Base-by-base conservation (phyloP, 2,113 vertebrate genomes). In the Manacus vitellinus region DNA sequence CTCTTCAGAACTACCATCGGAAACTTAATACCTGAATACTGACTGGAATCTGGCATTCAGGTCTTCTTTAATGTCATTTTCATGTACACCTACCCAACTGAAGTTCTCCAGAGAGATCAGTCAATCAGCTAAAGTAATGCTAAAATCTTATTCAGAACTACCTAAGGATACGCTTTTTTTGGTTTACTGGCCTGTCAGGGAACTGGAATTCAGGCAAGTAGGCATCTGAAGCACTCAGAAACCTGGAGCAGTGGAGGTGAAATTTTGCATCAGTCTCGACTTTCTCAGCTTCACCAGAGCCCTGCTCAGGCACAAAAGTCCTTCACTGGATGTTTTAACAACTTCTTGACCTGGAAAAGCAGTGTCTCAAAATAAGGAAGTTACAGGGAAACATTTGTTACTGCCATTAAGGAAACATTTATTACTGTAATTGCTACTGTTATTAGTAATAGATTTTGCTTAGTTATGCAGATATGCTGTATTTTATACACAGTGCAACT, bases 361-460 rank as follows among this genome's bases (percentile, higher is more conserved):
- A 22, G 5, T 0, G 0, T 61, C 2, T 83, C 54, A 86, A 44
- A 73, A 56, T 15, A 9, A 85, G 6, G 9, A 23, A 2, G 0
- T 43, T 47, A 33, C 9, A 3, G 72, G 22, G 41, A 92, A 78
- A 61, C 6, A 10, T 55, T 71, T 74, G 31, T 58, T 75, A 44
- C 13, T 52, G 17, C n/a, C 12, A 41, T 15, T 73, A 46, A 58
- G 16, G 6, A 89, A 76, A 68, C 3, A 25, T 23, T 75, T 39
- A 44, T 62, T 72, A n/a, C 7, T 80, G 10, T 44, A 27, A 58
- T 62, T 88, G 12, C 4, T 51, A 35, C 39, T 59, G 6, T 2
- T 55, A 33, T 55, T 44, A 52, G 9, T 46, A 62, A 54, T 9
- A 33, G 6, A 39, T 67, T 85, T 90, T 75, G 3, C 18, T 59